Conservation (phyloP, 2,113 vertebrate species). For the Percopsis transmontana region DNA sequence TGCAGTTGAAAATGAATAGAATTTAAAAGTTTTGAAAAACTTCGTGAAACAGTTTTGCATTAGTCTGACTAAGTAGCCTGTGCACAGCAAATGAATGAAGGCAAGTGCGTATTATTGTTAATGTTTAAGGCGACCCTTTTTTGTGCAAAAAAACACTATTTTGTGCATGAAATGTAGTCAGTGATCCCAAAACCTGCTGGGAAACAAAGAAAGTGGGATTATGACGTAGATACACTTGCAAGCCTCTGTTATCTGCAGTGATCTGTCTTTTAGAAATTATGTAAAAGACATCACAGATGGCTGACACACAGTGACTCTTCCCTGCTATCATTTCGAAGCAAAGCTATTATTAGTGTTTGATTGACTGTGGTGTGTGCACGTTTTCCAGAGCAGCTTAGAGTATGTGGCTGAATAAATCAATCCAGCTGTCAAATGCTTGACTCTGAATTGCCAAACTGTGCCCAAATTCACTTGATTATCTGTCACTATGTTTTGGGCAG, state of each 20-base stretch:
- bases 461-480: conserved; percentile 3
- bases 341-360: conserved; percentile 58
- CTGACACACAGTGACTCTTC: conserved; percentile 43
- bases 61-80: no score
- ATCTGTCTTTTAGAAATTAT: conserved; percentile 25
- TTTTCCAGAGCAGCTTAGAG: conserved; percentile 38
- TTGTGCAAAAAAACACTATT: no score
- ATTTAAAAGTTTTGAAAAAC: no score
- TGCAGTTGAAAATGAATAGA: no score
- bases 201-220: not conserved
- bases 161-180: no score
- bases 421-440: conserved; percentile 39
- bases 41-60: no score
- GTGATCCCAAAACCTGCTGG: no score
- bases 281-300: conserved; percentile 54
- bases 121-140: no score
- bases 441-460: conserved; percentile 20
- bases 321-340: conserved; percentile 45
- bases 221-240: not conserved
- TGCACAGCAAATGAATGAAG: no score
- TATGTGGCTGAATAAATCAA: conserved; percentile 37
- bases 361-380: conserved; percentile 35
- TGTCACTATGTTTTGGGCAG: not conserved
- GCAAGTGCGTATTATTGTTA: no score
- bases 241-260: conserved; percentile 8